phyloP scores from a whole-genome alignment of 2,888 invertebrate species.

The Ceriagrion tenellum region DNA sequence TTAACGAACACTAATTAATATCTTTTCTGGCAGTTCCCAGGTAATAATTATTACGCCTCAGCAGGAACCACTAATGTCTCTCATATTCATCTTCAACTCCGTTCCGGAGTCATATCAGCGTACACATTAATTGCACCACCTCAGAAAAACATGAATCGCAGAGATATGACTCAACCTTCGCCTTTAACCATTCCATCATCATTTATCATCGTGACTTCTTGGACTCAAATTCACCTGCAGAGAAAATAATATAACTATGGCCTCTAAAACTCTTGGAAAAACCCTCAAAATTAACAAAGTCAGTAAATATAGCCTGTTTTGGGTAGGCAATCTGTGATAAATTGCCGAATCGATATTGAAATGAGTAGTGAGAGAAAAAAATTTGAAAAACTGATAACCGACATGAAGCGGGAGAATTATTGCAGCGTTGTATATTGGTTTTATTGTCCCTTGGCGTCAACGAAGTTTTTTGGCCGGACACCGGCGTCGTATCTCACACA shows the following conservation, averaged over 20 bases:
- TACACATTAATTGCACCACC: background rate
- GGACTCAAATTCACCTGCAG: background rate
- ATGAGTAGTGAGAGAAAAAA: background rate
- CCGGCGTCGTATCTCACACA: too few relatives aligned
- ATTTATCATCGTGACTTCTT: background rate
- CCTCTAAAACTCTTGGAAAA: background rate
- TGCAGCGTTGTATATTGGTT: background rate
- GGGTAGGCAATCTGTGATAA: background rate
- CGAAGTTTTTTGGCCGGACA: background rate
- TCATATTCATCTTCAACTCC: too few relatives aligned
- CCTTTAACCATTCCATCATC: background rate
- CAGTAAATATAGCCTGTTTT: background rate
- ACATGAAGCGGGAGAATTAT: background rate
- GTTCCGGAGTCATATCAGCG: too few relatives aligned
- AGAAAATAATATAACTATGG: too few relatives aligned
- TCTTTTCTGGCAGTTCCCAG: too few relatives aligned
- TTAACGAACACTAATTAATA: too few relatives aligned
- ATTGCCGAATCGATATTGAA: background rate
- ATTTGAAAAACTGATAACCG: background rate
- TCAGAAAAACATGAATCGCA: background rate
- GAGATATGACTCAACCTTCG: background rate
- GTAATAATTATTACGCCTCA: too few relatives aligned
- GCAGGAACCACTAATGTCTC: too few relatives aligned
- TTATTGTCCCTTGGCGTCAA: background rate
- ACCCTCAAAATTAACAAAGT: background rate